Conservation (phyloP, 2,888 invertebrate genomes). For the Oscheius sp. region DNA sequence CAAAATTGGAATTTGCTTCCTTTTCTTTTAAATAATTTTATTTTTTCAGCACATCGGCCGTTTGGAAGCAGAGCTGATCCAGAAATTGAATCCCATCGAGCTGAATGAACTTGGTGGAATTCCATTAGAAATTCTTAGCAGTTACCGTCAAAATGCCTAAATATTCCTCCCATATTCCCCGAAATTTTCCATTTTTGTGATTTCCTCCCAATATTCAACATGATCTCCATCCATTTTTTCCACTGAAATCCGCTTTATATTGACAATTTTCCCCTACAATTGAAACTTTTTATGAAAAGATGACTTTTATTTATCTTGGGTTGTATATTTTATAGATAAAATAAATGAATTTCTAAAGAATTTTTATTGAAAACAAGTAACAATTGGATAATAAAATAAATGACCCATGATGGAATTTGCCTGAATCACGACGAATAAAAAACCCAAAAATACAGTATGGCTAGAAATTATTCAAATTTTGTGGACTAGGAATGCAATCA, state of each 20-base stretch:
- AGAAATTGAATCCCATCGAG: slow-evolving; percentile 53
- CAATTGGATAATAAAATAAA: background rate
- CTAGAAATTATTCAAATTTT: background rate
- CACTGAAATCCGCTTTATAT: slow-evolving; percentile 8
- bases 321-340: too few species aligned
- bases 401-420: slow-evolving; percentile 7
- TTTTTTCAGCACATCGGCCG: slow-evolving; percentile 60
- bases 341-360: background rate
- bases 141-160: slow-evolving; percentile 34
- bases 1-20: too few species aligned
- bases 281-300: background rate
- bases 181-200: background rate
- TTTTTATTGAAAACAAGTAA: slow-evolving; percentile 5
- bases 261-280: background rate
- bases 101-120: slow-evolving; percentile 53
- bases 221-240: background rate
- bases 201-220: background rate
- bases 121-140: slow-evolving; percentile 55
- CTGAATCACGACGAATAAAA: slow-evolving; percentile 1
- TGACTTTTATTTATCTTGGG: background rate
- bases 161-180: background rate
- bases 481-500: too few species aligned
- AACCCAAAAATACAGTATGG: slow-evolving; percentile 14
- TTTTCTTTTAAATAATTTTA: background rate
- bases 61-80: slow-evolving; percentile 56